Evolutionary conservation across 2,888 invertebrate species (phyloP).

Genomic region (Eledona agricola): DNA sequence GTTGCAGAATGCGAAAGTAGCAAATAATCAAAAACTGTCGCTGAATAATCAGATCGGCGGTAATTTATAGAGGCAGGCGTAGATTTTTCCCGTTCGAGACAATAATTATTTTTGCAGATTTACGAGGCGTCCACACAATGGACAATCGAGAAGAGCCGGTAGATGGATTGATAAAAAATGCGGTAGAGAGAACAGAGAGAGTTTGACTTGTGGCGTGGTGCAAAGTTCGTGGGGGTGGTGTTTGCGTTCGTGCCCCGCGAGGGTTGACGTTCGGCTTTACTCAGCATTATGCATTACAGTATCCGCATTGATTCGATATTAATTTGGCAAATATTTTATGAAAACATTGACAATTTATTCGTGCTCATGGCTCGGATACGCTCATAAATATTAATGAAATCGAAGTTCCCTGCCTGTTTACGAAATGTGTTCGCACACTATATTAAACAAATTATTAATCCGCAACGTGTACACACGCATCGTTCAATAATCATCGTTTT

Average conservation of each 20-base stretch:
- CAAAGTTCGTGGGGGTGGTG: slow-evolving; percentile 19
- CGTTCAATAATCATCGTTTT: slow-evolving; percentile 28
- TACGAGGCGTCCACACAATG: no score
- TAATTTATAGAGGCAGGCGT: no score
- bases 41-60: no score
- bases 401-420: slow-evolving; percentile 52
- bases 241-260: slow-evolving; percentile 5
- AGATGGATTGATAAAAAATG: no score
- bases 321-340: slow-evolving; percentile 59
- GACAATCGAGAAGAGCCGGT: no score
- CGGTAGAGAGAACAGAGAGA: no score
- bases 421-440: slow-evolving; percentile 45
- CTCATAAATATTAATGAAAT: slow-evolving; percentile 58
- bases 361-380: slow-evolving; percentile 54
- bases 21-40: no score
- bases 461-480: slow-evolving; percentile 27
- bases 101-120: no score
- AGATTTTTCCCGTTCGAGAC: no score
- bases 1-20: no score
- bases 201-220: slow-evolving; percentile 19
- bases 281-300: slow-evolving; percentile 54
- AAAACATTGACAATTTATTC: slow-evolving; percentile 59
- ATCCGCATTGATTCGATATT: slow-evolving; percentile 57
- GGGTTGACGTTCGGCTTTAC: slow-evolving; percentile 41
- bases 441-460: slow-evolving; percentile 41